Evolutionary conservation across 2,888 invertebrate genomes (phyloP).

Genomic region (Drosophila monieri): DNA sequence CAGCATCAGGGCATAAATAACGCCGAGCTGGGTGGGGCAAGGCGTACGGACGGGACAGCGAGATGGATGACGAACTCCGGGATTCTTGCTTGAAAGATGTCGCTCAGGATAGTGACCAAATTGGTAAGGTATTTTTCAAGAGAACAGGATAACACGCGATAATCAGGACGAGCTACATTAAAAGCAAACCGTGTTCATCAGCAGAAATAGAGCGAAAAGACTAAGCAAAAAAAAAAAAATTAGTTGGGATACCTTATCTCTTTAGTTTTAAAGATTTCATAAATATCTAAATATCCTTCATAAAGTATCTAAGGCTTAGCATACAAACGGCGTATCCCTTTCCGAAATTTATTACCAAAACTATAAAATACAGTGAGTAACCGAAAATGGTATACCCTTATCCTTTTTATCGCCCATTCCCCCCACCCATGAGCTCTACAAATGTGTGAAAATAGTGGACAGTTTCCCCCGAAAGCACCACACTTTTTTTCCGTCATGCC

Average conservation of each 20-base stretch:
- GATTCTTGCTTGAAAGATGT: not conserved
- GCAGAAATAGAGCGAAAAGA: not conserved
- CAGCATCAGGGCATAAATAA: slow-evolving; percentile 73
- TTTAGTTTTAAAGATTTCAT: not conserved
- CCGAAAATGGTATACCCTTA: slow-evolving; percentile 64
- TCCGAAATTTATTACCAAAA: not conserved
- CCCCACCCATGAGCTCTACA: slow-evolving; percentile 46
- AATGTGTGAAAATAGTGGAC: slow-evolving; percentile 80
- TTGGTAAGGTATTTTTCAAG: slow-evolving; percentile 22
- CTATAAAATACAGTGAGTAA: slow-evolving; percentile 37
- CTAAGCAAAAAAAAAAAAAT: not conserved
- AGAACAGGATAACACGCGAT: slow-evolving; percentile 18
- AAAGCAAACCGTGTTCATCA: not conserved
- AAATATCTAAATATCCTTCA: not conserved
- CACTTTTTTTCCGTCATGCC: slow-evolving; percentile 11
- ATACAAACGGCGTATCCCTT: not conserved
- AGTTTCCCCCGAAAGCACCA: slow-evolving; percentile 44
- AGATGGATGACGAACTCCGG: slow-evolving; percentile 13
- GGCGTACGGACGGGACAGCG: slow-evolving; percentile 2
- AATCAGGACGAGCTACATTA: slow-evolving; percentile 3
- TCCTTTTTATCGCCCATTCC: slow-evolving; percentile 8
- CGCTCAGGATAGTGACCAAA: not conserved
- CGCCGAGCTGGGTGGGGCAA: slow-evolving; percentile 15
- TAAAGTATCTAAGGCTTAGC: not conserved
- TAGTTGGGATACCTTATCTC: not conserved